These are phyloP conservation scores for Ethmia dodecea DNA, from an alignment of 2,888 invertebrate genomes.

Conservation along the genomic window DNA sequence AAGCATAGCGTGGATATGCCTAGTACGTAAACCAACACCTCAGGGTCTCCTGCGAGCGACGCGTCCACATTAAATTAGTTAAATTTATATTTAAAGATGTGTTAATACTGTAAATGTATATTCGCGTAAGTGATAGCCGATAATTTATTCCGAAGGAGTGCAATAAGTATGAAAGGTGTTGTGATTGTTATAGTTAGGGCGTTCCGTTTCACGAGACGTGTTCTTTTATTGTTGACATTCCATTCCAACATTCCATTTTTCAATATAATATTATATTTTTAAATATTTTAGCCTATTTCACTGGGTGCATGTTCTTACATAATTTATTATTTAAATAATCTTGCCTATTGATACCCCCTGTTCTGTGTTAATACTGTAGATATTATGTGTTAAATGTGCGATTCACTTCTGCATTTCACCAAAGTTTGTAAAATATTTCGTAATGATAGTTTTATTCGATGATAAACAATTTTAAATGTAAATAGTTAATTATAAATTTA, in stretches of 20 bases:
- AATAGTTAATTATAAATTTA: conserved; percentile 67
- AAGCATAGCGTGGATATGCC: no score
- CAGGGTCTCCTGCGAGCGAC: conserved; percentile 28
- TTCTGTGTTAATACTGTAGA: conserved; percentile 32
- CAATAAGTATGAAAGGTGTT: conserved; percentile 74
- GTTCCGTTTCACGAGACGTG: conserved; percentile 29
- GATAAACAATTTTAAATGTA: conserved; percentile 73
- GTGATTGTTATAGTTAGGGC: conserved; percentile 69
- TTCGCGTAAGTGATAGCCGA: conserved; percentile 66
- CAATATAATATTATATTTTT: conserved; percentile 3
- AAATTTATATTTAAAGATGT: conserved; percentile 73
- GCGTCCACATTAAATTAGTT: conserved; percentile 65
- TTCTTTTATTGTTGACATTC: conserved; percentile 63
- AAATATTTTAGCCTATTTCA: no score
- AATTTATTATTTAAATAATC: conserved; percentile 18
- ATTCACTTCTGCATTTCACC: conserved; percentile 71
- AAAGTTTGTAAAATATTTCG: conserved; percentile 77
- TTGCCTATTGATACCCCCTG: conserved; percentile 22
- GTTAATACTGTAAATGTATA: conserved; percentile 76
- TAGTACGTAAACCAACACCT: no score
- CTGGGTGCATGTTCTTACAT: conserved; percentile 9
- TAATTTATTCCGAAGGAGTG: conserved; percentile 73
- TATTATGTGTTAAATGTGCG: conserved; percentile 51
- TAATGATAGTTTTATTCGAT: conserved; percentile 71
- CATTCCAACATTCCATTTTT: conserved; percentile 56